A percentile compares a stretch with the other conserved stretches of the same genome.
Evolutionary conservation across 2,113 vertebrate genomes (phyloP).

Genomic region (Colaptes auratus): DNA sequence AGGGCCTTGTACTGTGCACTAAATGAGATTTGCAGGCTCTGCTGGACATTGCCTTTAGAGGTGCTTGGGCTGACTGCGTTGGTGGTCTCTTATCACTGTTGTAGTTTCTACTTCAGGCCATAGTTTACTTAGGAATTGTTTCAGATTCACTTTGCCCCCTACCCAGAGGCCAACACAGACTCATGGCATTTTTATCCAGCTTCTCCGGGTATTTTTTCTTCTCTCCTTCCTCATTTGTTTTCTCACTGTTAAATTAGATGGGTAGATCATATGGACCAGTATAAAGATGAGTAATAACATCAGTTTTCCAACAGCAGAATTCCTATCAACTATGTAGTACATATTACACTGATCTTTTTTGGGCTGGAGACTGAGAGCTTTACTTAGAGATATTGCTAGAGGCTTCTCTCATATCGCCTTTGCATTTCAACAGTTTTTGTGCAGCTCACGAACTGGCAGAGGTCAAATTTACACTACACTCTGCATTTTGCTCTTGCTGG

Average conservation of each 20-base stretch:
- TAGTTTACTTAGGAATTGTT: conserved; percentile 52
- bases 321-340: background rate
- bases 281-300: background rate
- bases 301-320: background rate
- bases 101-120: background rate
- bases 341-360: background rate
- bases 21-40: background rate
- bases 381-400: background rate
- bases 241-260: background rate
- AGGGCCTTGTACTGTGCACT: background rate
- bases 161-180: background rate
- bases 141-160: conserved; percentile 24
- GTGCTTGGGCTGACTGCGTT: background rate
- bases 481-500: conserved; percentile 10
- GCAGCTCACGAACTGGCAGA: background rate
- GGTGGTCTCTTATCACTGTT: background rate
- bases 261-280: background rate
- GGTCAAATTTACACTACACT: background rate
- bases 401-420: background rate
- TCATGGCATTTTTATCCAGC: background rate
- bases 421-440: background rate
- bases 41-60: background rate
- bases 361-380: background rate
- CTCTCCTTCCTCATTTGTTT: background rate
- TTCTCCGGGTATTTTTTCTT: background rate